phyloP scores from a whole-genome alignment of 1,140 invertebrate genomes.

The Plectrocnemia conspersa region DNA sequence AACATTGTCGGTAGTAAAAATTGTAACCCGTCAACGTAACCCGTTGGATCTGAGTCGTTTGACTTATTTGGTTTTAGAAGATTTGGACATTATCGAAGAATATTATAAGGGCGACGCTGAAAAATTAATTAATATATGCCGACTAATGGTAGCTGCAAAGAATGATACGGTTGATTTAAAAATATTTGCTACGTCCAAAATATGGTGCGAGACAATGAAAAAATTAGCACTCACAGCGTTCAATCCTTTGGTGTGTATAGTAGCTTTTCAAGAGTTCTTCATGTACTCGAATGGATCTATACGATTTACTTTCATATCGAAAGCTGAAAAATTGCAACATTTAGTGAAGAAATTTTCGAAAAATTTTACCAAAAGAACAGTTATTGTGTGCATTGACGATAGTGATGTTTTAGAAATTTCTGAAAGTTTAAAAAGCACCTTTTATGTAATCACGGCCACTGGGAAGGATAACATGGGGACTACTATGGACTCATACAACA shows the following conservation, averaged over 20 bases:
- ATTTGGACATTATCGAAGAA: neutral
- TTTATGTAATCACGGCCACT: neutral
- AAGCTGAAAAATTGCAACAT: neutral
- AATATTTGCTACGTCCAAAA: neutral
- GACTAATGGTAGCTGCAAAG: neutral
- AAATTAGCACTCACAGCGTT: neutral
- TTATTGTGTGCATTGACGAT: slow-evolving; percentile 3
- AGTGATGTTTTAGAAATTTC: neutral
- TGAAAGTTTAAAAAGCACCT: neutral
- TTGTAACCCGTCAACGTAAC: neutral
- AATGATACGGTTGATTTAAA: neutral
- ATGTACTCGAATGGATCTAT: neutral
- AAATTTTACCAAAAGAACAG: neutral
- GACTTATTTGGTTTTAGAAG: neutral
- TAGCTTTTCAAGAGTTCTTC: slow-evolving; percentile 1
- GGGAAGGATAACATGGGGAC: neutral
- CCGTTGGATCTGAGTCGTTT: neutral
- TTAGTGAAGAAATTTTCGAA: neutral
- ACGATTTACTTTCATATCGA: neutral
- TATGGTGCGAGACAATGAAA: neutral
- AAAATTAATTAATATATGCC: neutral
- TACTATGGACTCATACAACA: neutral
- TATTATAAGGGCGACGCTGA: neutral
- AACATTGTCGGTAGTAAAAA: neutral
- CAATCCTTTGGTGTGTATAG: neutral